Evolutionary conservation across 2,113 vertebrate species (phyloP).

Genomic region (Antechinus flavipes): DNA sequence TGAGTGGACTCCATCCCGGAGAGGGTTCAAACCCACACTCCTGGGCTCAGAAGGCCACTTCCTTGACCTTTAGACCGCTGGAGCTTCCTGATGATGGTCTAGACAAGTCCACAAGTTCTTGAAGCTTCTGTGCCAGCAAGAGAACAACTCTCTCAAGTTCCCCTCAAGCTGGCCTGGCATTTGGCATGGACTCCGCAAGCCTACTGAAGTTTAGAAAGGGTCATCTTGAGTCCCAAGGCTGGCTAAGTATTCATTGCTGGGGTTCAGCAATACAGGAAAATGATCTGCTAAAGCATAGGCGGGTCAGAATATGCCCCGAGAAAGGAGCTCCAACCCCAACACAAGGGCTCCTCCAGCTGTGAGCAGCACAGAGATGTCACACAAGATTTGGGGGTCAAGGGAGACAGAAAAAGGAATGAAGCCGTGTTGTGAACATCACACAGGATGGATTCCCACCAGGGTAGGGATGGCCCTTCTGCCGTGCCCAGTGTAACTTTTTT

Average conservation of each 20-base stretch:
- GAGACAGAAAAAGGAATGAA: not conserved
- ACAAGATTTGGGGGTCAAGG: not conserved
- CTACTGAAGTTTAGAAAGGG: not conserved
- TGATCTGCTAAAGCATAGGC: not conserved
- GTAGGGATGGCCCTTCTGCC: not conserved
- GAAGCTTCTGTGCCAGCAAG: not conserved
- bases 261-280: not conserved
- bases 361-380: not conserved
- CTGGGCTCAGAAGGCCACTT: slow-evolving; percentile 87
- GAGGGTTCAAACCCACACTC: slow-evolving; percentile 90
- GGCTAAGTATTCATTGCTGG: not conserved
- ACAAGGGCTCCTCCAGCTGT: not conserved
- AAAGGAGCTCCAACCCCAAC: not conserved
- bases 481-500: not conserved
- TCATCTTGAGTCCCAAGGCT: not conserved
- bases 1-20: slow-evolving; percentile 33
- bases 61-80: slow-evolving; percentile 75
- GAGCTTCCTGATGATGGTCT: not conserved
- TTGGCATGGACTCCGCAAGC: not conserved
- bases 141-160: not conserved
- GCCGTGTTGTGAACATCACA: not conserved
- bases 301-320: not conserved
- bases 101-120: not conserved
- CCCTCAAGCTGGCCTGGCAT: not conserved
- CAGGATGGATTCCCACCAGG: not conserved